Evolutionary conservation across 2,888 invertebrate species (phyloP).

Genomic region (Ferdinandea cuprea): DNA sequence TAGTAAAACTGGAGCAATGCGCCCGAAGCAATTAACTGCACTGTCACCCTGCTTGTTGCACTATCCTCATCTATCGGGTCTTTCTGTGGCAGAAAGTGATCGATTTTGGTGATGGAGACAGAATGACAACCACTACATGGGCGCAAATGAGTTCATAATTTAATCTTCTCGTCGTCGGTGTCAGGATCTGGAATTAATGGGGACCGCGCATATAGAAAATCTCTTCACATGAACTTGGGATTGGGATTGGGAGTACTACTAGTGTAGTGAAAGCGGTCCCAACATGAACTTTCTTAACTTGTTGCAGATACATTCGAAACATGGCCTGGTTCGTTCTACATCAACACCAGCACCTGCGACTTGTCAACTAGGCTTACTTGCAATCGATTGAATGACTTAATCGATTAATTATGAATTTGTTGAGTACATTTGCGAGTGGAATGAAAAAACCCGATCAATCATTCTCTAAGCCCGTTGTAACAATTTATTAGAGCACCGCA

Average conservation of each 20-base stretch:
- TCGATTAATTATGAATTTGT: neutral
- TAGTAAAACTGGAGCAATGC: conserved; percentile 56
- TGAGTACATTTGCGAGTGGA: neutral
- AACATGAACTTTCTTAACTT: conserved; percentile 40
- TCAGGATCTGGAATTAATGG: conserved; percentile 48
- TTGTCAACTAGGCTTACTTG: neutral
- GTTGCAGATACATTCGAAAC: neutral
- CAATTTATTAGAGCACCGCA: neutral
- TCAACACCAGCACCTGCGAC: no score
- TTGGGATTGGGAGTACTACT: no score
- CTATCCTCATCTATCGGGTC: conserved; percentile 3
- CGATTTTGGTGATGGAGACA: conserved; percentile 66
- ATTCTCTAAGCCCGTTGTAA: neutral
- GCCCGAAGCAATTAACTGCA: conserved; percentile 65
- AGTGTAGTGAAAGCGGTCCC: conserved; percentile 26
- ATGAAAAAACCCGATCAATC: neutral
- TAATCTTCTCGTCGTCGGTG: conserved; percentile 57
- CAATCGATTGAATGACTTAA: neutral
- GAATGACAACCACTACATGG: conserved; percentile 68
- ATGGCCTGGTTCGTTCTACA: no score
- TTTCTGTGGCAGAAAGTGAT: conserved; percentile 48
- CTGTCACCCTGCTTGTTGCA: conserved; percentile 38
- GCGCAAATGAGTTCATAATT: conserved; percentile 73
- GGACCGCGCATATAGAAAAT: conserved; percentile 8
- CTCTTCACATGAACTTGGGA: neutral